Evolutionary conservation across 2,888 invertebrate genomes (phyloP), one percentile per base, ranked within the genome.

Genomic region (Exephanes ischioxanthus): DNA sequence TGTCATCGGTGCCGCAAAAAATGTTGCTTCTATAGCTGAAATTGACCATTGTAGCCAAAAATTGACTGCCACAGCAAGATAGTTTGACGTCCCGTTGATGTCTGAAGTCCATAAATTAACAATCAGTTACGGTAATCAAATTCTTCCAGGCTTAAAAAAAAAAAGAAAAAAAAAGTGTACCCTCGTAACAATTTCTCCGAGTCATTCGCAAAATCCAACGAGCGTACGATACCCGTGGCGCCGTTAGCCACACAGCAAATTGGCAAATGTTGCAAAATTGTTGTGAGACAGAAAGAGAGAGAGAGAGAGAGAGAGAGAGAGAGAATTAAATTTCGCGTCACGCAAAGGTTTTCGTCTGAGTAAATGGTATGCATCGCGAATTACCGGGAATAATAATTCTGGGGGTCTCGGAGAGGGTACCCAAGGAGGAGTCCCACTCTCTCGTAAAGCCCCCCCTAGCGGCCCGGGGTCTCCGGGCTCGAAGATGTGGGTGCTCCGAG

Each of bases 401-500:
- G 14, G 9, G 11, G 16, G 48, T 63, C 37, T 48, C 26, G 33
- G 33, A 26, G 5, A 11, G 61, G 22, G 68, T 68, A 61, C 75
- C 48, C 9, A 4, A 80, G 68, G 67, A 66, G 37, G 63, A 45
- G 51, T 75, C 53, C 45, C 68, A n/a, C 14, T 45, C 58, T 63
- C 41, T 45, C 51, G 79, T 63, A 6, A 61, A 30, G 41, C 76
- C 70, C 71, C 72, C 70, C 61, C 76, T 66, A 75, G 48, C 63
- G 55, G 70, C 67, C 53, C 41, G 41, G 41, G 11, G 9, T 11
- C 41, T 41, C 41, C 41, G 9, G 41, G 7, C 41, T 11, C 11
- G 41, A 41, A 41, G 48, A 73, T 79, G 86, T 87, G 83, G 86
- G 84, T 82, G 84, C 83, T 83, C 61, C 63, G 84, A 80, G 83